Evolutionary conservation across 2,888 invertebrate species (phyloP).

Genomic region (Synanthedon andrenaeformis): DNA sequence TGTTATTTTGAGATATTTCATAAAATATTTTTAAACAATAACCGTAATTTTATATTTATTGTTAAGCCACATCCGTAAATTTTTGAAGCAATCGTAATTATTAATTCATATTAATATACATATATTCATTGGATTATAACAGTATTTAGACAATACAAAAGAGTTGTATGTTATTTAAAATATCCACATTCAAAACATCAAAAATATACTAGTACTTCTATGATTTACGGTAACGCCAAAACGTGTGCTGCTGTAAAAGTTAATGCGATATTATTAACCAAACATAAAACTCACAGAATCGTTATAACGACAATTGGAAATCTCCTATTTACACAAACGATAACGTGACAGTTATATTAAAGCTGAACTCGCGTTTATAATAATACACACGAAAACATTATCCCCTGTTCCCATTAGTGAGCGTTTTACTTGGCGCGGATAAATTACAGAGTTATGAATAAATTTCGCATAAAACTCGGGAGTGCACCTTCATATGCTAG

Average conservation of each 20-base stretch:
- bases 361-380: conserved; percentile 48
- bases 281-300: background rate
- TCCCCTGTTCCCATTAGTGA: conserved; percentile 49
- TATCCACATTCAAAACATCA: too few relatives aligned
- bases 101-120: too few relatives aligned
- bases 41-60: too few relatives aligned
- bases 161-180: too few relatives aligned
- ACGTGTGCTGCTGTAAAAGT: background rate
- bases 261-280: background rate
- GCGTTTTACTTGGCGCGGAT: conserved; percentile 62
- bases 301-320: conserved; percentile 14
- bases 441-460: conserved; percentile 72
- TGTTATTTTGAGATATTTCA: too few relatives aligned
- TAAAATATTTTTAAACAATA: too few relatives aligned
- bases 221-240: background rate
- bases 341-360: conserved; percentile 52
- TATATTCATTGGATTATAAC: too few relatives aligned
- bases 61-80: too few relatives aligned
- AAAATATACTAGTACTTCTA: too few relatives aligned
- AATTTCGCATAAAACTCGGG: conserved; percentile 69
- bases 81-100: too few relatives aligned
- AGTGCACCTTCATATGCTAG: conserved; percentile 62
- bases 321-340: conserved; percentile 37
- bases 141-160: too few relatives aligned
- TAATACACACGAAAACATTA: conserved; percentile 52